Evolutionary conservation across 2,113 vertebrate genomes (phyloP), one percentile per base, ranked within the genome.

Genomic region (Thamnaconus septentrionalis): DNA sequence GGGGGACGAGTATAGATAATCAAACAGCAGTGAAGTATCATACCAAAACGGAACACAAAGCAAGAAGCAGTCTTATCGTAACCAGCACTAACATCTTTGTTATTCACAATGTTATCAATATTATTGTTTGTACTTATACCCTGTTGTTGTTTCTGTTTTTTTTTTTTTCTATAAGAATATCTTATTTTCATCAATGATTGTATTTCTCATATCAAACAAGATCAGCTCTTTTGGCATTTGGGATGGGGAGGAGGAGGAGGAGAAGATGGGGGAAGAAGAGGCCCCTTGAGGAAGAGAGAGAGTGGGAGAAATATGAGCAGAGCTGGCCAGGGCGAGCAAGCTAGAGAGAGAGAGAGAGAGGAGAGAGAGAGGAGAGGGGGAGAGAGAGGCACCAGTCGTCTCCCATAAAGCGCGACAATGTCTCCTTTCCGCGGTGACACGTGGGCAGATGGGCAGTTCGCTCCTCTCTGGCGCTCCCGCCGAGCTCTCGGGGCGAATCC

Each of bases 111-210:
- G 76, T 76, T 84, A 83, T 75, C 84, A 82, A 69, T 73, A 86
- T 88, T 90, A 85, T 87, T 90, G 85, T 89, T 31, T 88, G 84
- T 86, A 90, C 80, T 89, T 87, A 85, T 92, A 92, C 91, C 90
- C 91, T 92, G 91, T 91, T 31, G 18, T 31, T 31, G 18, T 31
- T 31, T 31, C 18, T 31, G 18, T 31, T 31, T 31, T 73, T 66
- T 82, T 76, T 80, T 73, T 68, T 82, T 76, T 80, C 85, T 85
- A 80, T 81, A 87, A 82, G 85, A 87, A 87, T 86, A 84, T 87
- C 68, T 83, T 85, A 83, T 82, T 86, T 81, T 88, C 86, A 83
- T 83, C 82, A 78, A 78, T 88, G 87, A 91, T 89, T 89, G 87
- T 88, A 88, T 85, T 88, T 90, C 81, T 87, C 84, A 87, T 75